Evolutionary conservation across 2,888 invertebrate species (phyloP).

Genomic region (Deilephila elpenor): DNA sequence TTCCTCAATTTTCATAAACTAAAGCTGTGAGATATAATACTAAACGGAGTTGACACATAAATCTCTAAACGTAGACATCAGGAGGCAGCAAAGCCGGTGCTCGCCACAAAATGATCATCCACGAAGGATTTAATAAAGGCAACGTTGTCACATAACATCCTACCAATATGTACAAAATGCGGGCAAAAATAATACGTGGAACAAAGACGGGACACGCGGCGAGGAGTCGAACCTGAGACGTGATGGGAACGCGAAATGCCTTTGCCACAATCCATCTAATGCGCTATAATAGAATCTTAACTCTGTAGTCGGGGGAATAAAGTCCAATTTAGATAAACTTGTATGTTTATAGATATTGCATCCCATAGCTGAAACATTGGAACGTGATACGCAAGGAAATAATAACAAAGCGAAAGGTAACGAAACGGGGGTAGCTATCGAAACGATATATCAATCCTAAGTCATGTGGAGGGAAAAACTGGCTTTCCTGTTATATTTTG

Average conservation of each 20-base stretch:
- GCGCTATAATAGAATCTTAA: constrained; percentile 43
- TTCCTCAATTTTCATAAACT: constrained; percentile 10
- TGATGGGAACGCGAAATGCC: constrained; percentile 71
- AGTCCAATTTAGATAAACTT: constrained; percentile 34
- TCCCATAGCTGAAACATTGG: constrained; percentile 58
- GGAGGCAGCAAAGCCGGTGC: constrained; percentile 32
- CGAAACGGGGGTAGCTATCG: constrained; percentile 44
- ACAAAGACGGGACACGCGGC: constrained; percentile 67
- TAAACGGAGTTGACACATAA: constrained; percentile 29
- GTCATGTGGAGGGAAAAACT: constrained; percentile 40
- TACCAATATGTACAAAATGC: constrained; percentile 73
- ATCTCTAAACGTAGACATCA: constrained; percentile 7
- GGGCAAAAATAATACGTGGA: constrained; percentile 73
- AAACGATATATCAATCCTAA: constrained; percentile 54
- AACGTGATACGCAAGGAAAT: constrained; percentile 70
- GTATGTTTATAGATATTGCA: constrained; percentile 46
- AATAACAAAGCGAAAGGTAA: constrained; percentile 58
- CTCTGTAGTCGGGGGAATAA: constrained; percentile 48
- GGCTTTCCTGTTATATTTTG: constrained; percentile 34
- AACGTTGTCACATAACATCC: constrained; percentile 67
- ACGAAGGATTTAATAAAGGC: constrained; percentile 65
- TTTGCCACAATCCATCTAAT: constrained; percentile 49
- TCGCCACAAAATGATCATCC: constrained; percentile 53
- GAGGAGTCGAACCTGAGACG: constrained; percentile 70
- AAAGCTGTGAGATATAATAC: constrained; percentile 40